Evolutionary conservation across 1,140 invertebrate species (phyloP), one percentile per base, ranked within the genome.

Genomic region (Drosophila nebulosa): DNA sequence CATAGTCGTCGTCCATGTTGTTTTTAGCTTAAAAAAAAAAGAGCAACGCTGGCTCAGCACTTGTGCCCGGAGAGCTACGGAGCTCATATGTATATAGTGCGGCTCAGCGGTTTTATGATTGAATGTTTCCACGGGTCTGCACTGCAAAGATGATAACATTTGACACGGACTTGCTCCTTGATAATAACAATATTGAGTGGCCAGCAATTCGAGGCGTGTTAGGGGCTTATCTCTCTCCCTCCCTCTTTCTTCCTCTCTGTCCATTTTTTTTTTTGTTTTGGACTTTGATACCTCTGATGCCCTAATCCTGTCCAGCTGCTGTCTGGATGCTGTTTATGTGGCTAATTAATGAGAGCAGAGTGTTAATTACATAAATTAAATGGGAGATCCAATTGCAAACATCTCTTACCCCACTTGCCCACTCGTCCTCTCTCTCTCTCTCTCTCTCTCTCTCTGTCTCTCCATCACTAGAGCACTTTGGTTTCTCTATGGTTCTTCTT

Each of bases 141-240:
- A n/a, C n/a, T n/a, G n/a, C n/a, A n/a, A n/a, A n/a, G 16, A 36
- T 55, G 78, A 86, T 86, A 85, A 68, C 80, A 57, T 79, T 70
- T 85, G 80, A 86, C 80, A 86, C 60, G 65, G 51, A 64, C 22
- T 4, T 1, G 16, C 27, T 39, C 3, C 12, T 22, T 77, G 79
- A 80, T 80, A 78, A 59, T 35, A 42, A 32, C 64, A 32, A 32
- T 32, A 32, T 4, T 12, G n/a, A 32, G 10, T 26, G 52, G 64
- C 46, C 52, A 55, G 64, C 46, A 16, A 35, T 39, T 24, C 24
- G 36, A 22, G 35, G 61, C 69, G 42, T 81, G 78, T 69, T 78
- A 3, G 65, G 64, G 16, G 10, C 46, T 52, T 10, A 50, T 36
- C 59, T 42, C 39, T 10, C 16, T 4, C 5, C 5, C 5, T 22